Evolutionary conservation across 2,113 vertebrate genomes (phyloP), one percentile per base, ranked within the genome.

Genomic region (Quiscalus mexicanus): DNA sequence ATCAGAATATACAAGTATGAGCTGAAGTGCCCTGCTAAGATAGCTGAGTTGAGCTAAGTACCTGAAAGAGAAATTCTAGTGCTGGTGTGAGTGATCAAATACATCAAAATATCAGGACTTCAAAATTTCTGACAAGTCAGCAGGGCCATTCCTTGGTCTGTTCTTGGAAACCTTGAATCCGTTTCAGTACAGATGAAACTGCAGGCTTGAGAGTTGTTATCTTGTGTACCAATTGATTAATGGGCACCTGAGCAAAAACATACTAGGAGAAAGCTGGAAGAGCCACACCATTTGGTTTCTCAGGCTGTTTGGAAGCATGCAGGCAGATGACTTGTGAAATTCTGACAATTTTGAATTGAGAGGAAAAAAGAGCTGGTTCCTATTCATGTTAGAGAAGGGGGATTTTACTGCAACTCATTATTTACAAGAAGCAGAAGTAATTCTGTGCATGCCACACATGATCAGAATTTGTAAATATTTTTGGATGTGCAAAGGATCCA

Each of bases 361-460:
- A 83, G 30, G 4, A 18, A 42, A 69, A 77, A 59, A 27, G 17
- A 64, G 8, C 6, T 24, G 30, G 23, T 78, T 87, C 64, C 81
- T 91, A 78, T 2, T 53, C 13, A 9, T 23, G 17, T 37, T 63
- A 77, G 68, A 78, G 73, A 45, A 78, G 21, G 37, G 24, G n/a
- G n/a, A 83, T 87, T 85, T 76, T 79, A 52, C 28, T 11, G 16
- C 20, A 80, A 52, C 30, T 52, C 11, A 42, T 9, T 69, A 65
- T 63, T 95, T 83, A 19, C 47, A 79, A 88, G 47, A 83, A 58
- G 20, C 35, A 53, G 69, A 60, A 39, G 28, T 80, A 71, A 10
- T 60, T 63, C 28, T 78, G 1, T 37, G 20, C 28, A 5, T 41
- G 7, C 44, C 52, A 49, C 18, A 25, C 2, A 0, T 39, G 33